These are phyloP conservation scores for Diuraphis noxia DNA, from an alignment of 1,140 invertebrate species.

Conservation along the genomic window DNA sequence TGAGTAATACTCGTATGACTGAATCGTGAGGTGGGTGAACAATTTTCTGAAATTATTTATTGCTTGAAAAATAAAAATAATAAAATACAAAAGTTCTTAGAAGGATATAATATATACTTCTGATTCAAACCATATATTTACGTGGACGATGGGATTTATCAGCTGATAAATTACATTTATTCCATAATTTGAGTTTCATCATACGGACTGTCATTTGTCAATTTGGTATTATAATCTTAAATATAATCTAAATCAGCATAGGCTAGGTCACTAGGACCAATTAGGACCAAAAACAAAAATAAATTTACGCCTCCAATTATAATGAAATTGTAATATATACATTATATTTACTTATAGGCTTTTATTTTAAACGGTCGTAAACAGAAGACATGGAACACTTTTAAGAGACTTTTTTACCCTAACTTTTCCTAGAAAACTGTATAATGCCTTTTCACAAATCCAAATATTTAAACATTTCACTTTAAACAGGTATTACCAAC, in stretches of 20 bases:
- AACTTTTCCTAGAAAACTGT: not conserved
- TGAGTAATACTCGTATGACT: not conserved
- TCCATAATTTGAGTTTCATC: not conserved
- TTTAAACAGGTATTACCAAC: not conserved
- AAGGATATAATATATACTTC: not conserved
- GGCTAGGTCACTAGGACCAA: not conserved
- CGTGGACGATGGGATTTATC: no score
- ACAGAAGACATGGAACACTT: not conserved
- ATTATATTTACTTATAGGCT: not conserved
- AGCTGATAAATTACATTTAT: not conserved
- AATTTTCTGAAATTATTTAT: not conserved
- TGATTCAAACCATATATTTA: not conserved
- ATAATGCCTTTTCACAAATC: not conserved
- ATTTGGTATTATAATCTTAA: not conserved
- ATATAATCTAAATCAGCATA: not conserved
- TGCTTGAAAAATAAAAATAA: not conserved
- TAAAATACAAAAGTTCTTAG: not conserved
- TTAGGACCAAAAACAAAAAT: not conserved
- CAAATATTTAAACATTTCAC: not conserved
- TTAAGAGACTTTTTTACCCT: not conserved
- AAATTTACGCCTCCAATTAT: not conserved
- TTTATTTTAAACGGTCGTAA: not conserved
- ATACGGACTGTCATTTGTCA: not conserved
- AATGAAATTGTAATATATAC: not conserved
- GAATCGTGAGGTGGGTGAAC: not conserved